Conservation (phyloP, 2,113 vertebrate species). For the Chloropsis hardwickii region DNA sequence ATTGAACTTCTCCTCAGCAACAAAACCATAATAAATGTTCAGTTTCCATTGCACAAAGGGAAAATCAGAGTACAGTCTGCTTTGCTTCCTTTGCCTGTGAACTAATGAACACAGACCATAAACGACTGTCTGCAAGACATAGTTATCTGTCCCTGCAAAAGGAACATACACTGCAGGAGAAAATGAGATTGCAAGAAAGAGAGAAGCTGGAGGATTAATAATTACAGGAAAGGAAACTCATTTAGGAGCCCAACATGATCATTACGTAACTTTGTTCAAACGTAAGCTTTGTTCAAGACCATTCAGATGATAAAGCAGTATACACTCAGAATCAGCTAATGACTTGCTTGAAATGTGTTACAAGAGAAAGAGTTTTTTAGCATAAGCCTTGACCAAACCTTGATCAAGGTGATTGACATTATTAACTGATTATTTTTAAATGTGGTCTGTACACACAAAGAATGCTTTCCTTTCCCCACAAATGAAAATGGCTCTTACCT, state of each 20-base stretch:
- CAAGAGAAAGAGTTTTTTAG: not conserved
- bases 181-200: conserved; percentile 49
- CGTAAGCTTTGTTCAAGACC: not conserved
- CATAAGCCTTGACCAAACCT: not conserved
- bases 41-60: conserved; percentile 4
- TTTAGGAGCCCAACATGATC: not conserved
- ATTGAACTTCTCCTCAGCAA: not conserved
- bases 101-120: conserved; percentile 22
- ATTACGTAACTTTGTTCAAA: not conserved
- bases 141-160: conserved; percentile 10
- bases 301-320: not conserved
- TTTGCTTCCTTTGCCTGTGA: conserved; percentile 29
- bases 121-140: conserved; percentile 26
- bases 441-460: not conserved
- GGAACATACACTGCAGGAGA: not conserved
- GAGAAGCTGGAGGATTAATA: conserved; percentile 7
- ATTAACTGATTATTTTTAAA: not conserved
- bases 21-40: not conserved
- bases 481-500: not conserved
- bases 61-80: conserved; percentile 28
- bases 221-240: conserved; percentile 48
- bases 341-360: not conserved
- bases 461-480: not conserved
- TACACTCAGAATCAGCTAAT: not conserved
- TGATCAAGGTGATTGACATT: not conserved